Percentiles rank a stretch among this genome's conserved stretches.
Evolutionary conservation across 2,888 invertebrate genomes (phyloP).

Genomic region (Thumatha senex): DNA sequence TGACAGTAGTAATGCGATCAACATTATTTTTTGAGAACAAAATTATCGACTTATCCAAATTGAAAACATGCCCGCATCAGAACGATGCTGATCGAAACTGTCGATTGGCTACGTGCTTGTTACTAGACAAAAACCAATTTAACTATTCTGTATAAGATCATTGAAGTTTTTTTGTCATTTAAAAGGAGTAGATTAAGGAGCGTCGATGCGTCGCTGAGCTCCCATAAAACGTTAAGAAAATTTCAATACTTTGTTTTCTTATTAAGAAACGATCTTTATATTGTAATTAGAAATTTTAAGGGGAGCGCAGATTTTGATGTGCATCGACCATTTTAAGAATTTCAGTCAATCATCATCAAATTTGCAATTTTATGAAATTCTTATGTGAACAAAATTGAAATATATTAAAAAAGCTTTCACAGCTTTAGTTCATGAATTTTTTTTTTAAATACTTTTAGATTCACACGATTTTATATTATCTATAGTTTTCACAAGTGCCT

Average conservation of each 20-base stretch:
- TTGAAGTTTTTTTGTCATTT: slow-evolving; percentile 65
- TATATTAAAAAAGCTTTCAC: too few relatives aligned
- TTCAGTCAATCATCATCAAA: too few relatives aligned
- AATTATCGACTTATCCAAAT: slow-evolving; percentile 47
- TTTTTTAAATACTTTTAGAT: too few relatives aligned
- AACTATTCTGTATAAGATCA: slow-evolving; percentile 70
- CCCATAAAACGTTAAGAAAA: slow-evolving; percentile 74
- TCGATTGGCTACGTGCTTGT: slow-evolving; percentile 51
- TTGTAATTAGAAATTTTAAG: slow-evolving; percentile 72
- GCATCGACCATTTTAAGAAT: too few relatives aligned
- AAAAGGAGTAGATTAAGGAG: slow-evolving; percentile 61
- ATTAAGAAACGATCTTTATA: slow-evolving; percentile 62
- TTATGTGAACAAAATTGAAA: too few relatives aligned
- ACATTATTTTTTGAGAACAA: slow-evolving; percentile 20
- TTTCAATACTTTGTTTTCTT: slow-evolving; percentile 75
- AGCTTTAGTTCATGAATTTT: too few relatives aligned
- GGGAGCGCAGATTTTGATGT: slow-evolving; percentile 33
- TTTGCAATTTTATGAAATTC: too few relatives aligned
- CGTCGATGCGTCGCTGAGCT: slow-evolving; percentile 61
- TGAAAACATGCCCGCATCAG: slow-evolving; percentile 43
- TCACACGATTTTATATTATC: too few relatives aligned
- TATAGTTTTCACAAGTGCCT: too few relatives aligned
- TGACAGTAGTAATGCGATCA: slow-evolving; percentile 26
- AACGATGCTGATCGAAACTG: slow-evolving; percentile 53
- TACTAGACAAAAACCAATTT: slow-evolving; percentile 68